Evolutionary conservation across 2,888 invertebrate genomes (phyloP), one percentile per base, ranked within the genome.

Genomic region (Metalampra italica): DNA sequence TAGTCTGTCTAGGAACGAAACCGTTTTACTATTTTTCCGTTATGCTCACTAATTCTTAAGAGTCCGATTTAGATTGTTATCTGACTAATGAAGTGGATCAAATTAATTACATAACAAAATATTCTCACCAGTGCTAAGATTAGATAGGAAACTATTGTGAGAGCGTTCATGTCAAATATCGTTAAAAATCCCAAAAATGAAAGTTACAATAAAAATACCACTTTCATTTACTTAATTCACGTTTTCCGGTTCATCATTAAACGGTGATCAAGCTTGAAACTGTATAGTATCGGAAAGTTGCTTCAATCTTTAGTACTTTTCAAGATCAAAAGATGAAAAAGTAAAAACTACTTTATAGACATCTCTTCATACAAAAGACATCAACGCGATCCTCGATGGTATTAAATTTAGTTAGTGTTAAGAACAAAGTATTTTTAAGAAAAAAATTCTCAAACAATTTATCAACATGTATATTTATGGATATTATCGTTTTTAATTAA

Each of bases 281-380:
- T 11, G 9, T 13, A 8, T 13, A 14, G 39, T 14, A 4, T 22
- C 22, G 22, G 5, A 2, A 22, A 22, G 3, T 22, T 22, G 22
- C 22, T 22, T 22, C 2, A 22, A 22, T 22, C 2, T 22, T 22
- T 22, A 5, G 22, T 22, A 22, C 2, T 22, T 5, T 22, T 22
- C 3, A 22, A 22, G 22, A 22, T 5, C 34, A 4, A n/a, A n/a
- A 11, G 34, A 11, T 34, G 8, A 11, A 7, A 7, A 34, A 34
- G 41, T 41, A 38, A 9, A 15, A 34, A 36, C n/a, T n/a, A n/a
- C n/a, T n/a, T n/a, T n/a, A n/a, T n/a, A n/a, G n/a, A n/a, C n/a
- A n/a, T n/a, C n/a, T 43, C 9, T 43, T n/a, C 45, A 45, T 58
- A 59, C 53, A 62, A 65, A 70, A 74, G 72, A 75, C 67, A 61